These are phyloP conservation scores for Leuciscus waleckii DNA, from an alignment of 2,797 vertebrate species.

Conservation along the genomic window DNA sequence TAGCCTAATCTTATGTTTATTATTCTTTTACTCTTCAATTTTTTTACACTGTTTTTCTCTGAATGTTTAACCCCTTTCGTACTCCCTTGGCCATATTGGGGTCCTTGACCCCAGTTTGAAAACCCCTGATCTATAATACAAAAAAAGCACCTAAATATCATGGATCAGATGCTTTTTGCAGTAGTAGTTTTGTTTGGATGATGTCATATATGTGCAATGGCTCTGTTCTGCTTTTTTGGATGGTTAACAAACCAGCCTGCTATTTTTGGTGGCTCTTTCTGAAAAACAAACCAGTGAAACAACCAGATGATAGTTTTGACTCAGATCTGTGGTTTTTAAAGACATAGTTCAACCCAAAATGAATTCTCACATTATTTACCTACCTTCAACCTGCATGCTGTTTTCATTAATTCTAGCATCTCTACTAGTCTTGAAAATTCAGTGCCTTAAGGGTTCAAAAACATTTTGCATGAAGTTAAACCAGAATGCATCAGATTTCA, in stretches of 20 bases:
- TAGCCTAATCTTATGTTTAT: not conserved
- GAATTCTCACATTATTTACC: not conserved
- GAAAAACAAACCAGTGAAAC: constrained; percentile 23
- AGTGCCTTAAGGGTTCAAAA: not conserved
- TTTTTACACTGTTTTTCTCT: not conserved
- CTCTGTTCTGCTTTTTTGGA: constrained; percentile 7
- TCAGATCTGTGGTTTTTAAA: not conserved
- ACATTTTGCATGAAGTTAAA: not conserved
- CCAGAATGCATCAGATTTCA: not conserved
- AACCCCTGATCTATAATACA: not conserved
- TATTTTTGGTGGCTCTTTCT: constrained; percentile 7
- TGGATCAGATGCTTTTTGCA: not conserved
- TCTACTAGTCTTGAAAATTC: too few species aligned
- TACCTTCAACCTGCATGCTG: not conserved
- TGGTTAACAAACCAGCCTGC: constrained; percentile 8
- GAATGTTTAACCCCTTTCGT: not conserved
- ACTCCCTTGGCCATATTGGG: not conserved
- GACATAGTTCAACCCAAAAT: not conserved
- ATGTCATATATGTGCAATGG: not conserved
- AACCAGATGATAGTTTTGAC: constrained; percentile 10
- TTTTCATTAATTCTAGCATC: too few species aligned
- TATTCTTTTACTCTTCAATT: not conserved
- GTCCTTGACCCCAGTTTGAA: not conserved
- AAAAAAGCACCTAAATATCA: not conserved
- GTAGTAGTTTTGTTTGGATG: not conserved